phyloP scores from a whole-genome alignment of 2,888 invertebrate genomes.

The Volucella zonaria region DNA sequence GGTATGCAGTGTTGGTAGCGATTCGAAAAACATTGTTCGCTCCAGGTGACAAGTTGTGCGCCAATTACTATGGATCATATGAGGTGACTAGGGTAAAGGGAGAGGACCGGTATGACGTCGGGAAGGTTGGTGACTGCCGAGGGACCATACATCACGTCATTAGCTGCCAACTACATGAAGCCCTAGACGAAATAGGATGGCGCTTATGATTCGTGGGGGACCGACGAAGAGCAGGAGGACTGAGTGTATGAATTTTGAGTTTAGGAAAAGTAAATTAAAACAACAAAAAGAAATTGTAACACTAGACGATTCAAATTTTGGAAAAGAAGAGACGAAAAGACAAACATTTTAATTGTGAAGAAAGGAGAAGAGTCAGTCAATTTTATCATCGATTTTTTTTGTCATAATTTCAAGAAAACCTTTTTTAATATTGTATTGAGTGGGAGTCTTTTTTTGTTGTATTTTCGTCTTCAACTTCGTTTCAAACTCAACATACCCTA shows the following conservation, averaged over 20 bases:
- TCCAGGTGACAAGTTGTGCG: slow-evolving; percentile 48
- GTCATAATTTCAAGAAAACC: too few species aligned
- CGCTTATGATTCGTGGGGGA: slow-evolving; percentile 8
- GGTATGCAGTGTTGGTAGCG: slow-evolving; percentile 39
- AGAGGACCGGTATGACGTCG: slow-evolving; percentile 37
- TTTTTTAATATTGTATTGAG: too few species aligned
- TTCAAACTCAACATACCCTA: too few species aligned
- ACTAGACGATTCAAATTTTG: too few species aligned
- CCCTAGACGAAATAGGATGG: slow-evolving; percentile 26
- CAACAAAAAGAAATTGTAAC: too few species aligned
- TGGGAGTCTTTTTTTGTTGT: too few species aligned
- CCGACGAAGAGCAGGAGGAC: slow-evolving; percentile 11
- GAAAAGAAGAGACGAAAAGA: too few species aligned
- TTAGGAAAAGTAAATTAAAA: too few species aligned
- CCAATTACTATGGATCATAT: slow-evolving; percentile 50
- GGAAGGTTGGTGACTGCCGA: slow-evolving; percentile 36
- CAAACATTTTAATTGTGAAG: too few species aligned
- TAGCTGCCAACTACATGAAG: slow-evolving; percentile 38
- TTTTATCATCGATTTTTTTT: too few species aligned
- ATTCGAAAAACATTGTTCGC: slow-evolving; percentile 31
- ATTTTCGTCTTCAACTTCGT: too few species aligned
- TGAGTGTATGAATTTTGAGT: neutral
- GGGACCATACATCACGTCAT: slow-evolving; percentile 11
- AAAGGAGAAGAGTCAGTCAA: too few species aligned
- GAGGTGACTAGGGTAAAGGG: slow-evolving; percentile 21